A percentile compares a stretch with the other conserved stretches of the same genome.
Conservation (phyloP, 2,797 vertebrate species). For the Lemur catta region DNA sequence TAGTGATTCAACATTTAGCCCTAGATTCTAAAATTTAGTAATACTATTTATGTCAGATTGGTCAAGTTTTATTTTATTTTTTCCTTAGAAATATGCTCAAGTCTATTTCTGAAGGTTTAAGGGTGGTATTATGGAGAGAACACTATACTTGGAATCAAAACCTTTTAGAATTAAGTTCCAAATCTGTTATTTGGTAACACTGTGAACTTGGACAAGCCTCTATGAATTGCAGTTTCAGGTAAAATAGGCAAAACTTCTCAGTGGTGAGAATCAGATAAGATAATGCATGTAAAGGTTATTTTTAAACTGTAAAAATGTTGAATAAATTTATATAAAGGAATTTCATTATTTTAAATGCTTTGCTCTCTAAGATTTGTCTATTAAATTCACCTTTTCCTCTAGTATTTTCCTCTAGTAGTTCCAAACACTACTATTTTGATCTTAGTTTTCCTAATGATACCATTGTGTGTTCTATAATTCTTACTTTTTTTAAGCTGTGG, state of each 20-base stretch:
- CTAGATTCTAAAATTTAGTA: constrained; percentile 15
- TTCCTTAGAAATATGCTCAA: not conserved
- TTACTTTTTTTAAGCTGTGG: not conserved
- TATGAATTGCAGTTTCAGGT: constrained; percentile 34
- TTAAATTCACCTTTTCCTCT: constrained; percentile 25
- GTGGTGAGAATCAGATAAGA: not conserved
- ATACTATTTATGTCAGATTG: constrained; percentile 16
- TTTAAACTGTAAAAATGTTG: constrained; percentile 22
- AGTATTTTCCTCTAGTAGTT: not conserved
- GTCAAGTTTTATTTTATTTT: not conserved
- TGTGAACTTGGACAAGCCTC: constrained; percentile 28
- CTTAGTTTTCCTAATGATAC: constrained; percentile 13
- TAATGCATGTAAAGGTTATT: not conserved
- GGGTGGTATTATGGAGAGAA: not conserved
- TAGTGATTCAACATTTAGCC: constrained; percentile 4
- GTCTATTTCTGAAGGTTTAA: constrained; percentile 20
- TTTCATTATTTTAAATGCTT: constrained; percentile 54
- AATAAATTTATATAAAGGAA: constrained; percentile 12
- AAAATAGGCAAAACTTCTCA: not conserved
- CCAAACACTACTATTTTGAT: not conserved
- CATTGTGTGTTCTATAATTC: not conserved
- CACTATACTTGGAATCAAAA: not conserved
- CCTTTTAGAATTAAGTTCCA: constrained; percentile 44
- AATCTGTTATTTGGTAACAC: constrained; percentile 18
- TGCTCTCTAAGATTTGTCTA: not conserved